Base-by-base conservation (phyloP, 2,113 vertebrate genomes). In the Stegastes partitus region DNA sequence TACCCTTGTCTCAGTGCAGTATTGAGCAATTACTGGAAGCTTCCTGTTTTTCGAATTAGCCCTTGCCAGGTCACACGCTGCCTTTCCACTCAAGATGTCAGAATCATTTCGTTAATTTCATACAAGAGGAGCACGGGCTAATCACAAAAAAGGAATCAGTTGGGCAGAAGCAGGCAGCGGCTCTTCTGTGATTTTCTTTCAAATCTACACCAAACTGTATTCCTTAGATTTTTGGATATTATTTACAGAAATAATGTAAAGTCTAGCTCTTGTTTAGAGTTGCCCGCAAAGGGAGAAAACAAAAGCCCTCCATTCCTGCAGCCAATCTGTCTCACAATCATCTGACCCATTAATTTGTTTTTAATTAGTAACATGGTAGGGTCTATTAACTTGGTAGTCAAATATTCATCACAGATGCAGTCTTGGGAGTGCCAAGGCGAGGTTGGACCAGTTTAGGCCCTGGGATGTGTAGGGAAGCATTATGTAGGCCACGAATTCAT, bases 21-120 rank as follows among this genome's bases (percentile, higher is more conserved):
- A 56, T 79, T 75, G 50, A 79, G 88, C 68, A 85, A 82, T 89
- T 80, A 82, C 62, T 73, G 31, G 19, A 81, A 57, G 68, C 70
- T 79, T 82, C 64, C 71, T 84, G 72, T 53, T 71, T 79, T 85
- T 77, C 81, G 68, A 80, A 81, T 89, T 56, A 84, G 75, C 66
- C 68, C 56, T 81, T 74, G 58, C 39, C 74, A 81, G 83, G 77
- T 89, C 86, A 75, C 54, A 62, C 23, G 58, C 77, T 69, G 76
- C 72, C 57, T 82, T 83, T 83, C 84, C 77, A 54, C 58, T 82
- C 56, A 65, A 81, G 53, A 81, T 74, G 68, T 86, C 66, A 76
- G 68, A 86, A 83, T 70, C 23, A 50, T 83, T 89, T 83, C 51
- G 84, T 81, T 85, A 76, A 81, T 81, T 79, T 86, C 64, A 76